A percentile compares a stretch with the other conserved stretches of the same genome.
Conservation (phyloP, 2,113 vertebrate genomes). For the Oxyura jamaicensis region DNA sequence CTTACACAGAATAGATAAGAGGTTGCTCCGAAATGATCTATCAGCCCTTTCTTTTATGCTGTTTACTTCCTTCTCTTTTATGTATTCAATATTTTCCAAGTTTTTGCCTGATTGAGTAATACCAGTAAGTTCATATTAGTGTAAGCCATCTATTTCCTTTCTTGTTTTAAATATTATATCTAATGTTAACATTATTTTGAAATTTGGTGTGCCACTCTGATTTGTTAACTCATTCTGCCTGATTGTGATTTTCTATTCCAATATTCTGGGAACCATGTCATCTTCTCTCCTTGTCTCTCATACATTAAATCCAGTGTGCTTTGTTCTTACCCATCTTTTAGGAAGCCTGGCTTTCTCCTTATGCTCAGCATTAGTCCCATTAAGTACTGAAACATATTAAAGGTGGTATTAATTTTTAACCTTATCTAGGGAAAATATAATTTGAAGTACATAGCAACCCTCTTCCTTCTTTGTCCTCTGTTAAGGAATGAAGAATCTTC, state of each 20-base stretch:
- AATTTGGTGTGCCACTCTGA: neutral
- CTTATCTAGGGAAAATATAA: neutral
- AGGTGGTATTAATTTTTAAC: neutral
- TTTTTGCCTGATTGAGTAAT: neutral
- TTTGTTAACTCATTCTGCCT: neutral
- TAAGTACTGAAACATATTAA: neutral
- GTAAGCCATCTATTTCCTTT: neutral
- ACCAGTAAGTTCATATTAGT: neutral
- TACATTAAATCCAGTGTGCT: neutral
- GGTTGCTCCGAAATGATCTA: neutral
- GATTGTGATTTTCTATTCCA: neutral
- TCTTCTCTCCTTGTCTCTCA: neutral
- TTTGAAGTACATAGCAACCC: neutral
- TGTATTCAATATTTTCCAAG: neutral
- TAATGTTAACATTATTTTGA: neutral
- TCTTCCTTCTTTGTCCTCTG: neutral
- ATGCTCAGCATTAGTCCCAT: neutral
- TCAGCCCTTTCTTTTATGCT: neutral
- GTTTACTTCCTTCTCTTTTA: neutral
- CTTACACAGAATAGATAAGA: neutral
- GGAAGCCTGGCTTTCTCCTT: neutral
- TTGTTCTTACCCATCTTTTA: neutral
- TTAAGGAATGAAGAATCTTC: neutral
- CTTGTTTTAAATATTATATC: neutral
- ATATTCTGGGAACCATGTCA: neutral